A percentile compares a stretch with the other conserved stretches of the same genome.
phyloP scores from a whole-genome alignment of 2,113 vertebrate genomes.

The Boulengeromyrus knoepffleri region DNA sequence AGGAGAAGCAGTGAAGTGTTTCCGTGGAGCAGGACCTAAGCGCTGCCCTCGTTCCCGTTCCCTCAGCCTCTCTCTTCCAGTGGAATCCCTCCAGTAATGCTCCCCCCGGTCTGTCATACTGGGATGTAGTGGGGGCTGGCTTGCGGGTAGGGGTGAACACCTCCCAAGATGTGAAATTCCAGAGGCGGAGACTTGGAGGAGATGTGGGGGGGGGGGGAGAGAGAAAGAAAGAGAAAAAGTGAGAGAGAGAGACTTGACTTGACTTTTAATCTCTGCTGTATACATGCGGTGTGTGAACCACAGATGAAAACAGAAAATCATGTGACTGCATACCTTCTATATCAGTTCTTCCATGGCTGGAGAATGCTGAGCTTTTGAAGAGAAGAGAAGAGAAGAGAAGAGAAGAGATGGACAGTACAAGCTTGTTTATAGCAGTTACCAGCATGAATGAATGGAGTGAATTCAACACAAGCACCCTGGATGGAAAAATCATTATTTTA shows the following conservation, averaged over 20 bases:
- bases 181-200: slow-evolving; percentile 27
- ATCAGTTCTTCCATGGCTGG: neutral
- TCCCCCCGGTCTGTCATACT: slow-evolving; percentile 36
- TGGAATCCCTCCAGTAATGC: slow-evolving; percentile 48
- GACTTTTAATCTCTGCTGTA: slow-evolving; percentile 8
- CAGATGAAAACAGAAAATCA: neutral
- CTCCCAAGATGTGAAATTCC: slow-evolving; percentile 49
- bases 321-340: neutral
- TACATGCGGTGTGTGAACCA: neutral
- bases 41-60: neutral
- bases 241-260: slow-evolving; percentile 4
- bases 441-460: neutral
- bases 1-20: neutral
- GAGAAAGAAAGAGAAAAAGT: neutral
- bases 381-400: slow-evolving; percentile 21
- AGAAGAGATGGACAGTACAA: neutral
- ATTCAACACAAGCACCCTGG: neutral
- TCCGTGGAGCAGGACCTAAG: neutral
- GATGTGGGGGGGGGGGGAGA: neutral
- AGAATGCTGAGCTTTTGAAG: neutral
- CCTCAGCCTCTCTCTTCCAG: slow-evolving; percentile 13
- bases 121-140: neutral
- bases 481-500: neutral
- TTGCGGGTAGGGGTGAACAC: slow-evolving; percentile 41
- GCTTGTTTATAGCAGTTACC: neutral